Evolutionary conservation across 2,888 invertebrate genomes (phyloP), one percentile per base, ranked within the genome.

Genomic region (Hymenopus coronatus): DNA sequence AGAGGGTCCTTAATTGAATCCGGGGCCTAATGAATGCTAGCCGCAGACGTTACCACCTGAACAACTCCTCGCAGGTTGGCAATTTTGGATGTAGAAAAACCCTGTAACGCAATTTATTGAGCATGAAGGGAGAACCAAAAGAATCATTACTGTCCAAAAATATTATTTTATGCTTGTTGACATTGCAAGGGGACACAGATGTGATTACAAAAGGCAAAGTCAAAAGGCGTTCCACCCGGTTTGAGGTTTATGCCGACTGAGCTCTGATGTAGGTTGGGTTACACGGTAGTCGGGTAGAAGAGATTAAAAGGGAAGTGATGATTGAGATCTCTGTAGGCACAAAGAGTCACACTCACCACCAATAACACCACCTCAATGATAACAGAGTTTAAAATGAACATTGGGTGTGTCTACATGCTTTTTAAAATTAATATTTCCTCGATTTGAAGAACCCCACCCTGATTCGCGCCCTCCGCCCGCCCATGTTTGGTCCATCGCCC

Each of bases 401-500:
- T 82, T 20, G 87, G 87, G 82, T 82, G 86, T 81, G 87, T 82
- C 87, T 40, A 33, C 82, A 82, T 28, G 33, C 33, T 87, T 87
- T 87, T 84, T 87, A 30, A 82, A 87, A 87, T 87, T 87, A 87
- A 87, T 87, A 87, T 87, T 87, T 87, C 40, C 87, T 82, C 82
- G 87, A 87, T 87, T 33, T 87, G 87, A 82, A 82, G 33, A 82
- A 82, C 87, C 30, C 87, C 87, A 82, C 87, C 87, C 87, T 82
- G 87, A 87, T 87, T 87, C 87, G 87, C 87, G 87, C 87, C 87
- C 87, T 54, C 86, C 81, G 87, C 87, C 87, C 87, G 86, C 70
- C 86, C 86, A 86, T 85, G 54, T 85, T 85, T n/a, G 15, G 54
- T 27, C 54, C 54, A 70, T 25, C 20, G 28, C 25, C 86, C 86